Conservation (phyloP, 2,797 vertebrate species). For the Lates japonicus region DNA sequence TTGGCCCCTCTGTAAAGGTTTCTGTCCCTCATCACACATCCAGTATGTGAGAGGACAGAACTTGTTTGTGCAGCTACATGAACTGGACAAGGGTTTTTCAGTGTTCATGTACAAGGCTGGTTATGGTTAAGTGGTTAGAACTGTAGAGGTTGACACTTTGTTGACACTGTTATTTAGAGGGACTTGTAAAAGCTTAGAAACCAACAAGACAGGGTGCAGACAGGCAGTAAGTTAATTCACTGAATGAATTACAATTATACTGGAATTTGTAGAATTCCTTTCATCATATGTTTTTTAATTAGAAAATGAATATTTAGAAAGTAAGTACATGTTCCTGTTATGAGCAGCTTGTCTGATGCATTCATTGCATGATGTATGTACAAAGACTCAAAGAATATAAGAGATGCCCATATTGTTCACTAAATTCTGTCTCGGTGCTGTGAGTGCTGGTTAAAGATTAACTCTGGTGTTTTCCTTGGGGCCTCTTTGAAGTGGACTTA, state of each 20-base stretch:
- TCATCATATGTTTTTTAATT: not conserved
- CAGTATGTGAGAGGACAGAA: constrained; percentile 27
- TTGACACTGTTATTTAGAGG: constrained; percentile 10
- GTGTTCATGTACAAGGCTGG: constrained; percentile 9
- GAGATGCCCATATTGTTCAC: constrained; percentile 55
- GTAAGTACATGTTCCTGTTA: not conserved
- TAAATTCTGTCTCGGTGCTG: constrained; percentile 62
- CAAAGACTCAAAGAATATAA: constrained; percentile 14
- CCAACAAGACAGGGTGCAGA: constrained; percentile 14
- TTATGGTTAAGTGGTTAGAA: constrained; percentile 25
- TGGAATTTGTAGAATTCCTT: constrained; percentile 5
- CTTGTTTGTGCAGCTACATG: constrained; percentile 33
- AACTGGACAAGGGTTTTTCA: constrained; percentile 23
- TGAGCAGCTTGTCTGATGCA: not conserved
- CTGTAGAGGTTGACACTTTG: constrained; percentile 17
- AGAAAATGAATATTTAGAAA: constrained; percentile 27
- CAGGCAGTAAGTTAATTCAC: constrained; percentile 4
- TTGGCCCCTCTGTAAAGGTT: constrained; percentile 73
- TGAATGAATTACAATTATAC: constrained; percentile 16
- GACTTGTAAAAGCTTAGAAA: constrained; percentile 9
- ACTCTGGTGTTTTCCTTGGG: constrained; percentile 77
- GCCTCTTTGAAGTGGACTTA: constrained; percentile 84
- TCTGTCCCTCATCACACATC: constrained; percentile 74
- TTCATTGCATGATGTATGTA: constrained; percentile 9
- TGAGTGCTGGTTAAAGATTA: constrained; percentile 81